Evolutionary conservation across 2,113 vertebrate species (phyloP).

Genomic region (Carassius carassius): DNA sequence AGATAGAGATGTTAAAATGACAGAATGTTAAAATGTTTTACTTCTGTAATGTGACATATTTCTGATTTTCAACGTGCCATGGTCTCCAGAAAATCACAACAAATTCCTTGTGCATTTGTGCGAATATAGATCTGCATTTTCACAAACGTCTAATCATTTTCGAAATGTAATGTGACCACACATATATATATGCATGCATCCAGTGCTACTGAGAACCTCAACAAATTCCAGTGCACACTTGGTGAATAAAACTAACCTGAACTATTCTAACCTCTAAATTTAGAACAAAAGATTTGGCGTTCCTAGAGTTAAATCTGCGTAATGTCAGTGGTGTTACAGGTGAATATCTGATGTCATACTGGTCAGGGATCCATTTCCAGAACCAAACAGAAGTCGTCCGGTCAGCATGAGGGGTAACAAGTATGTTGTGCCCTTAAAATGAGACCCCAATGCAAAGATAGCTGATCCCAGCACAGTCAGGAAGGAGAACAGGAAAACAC

Average conservation of each 20-base stretch:
- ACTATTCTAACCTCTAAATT: background rate
- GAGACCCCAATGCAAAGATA: conserved; percentile 81
- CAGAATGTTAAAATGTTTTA: background rate
- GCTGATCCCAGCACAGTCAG: conserved; percentile 79
- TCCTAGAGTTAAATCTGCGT: background rate
- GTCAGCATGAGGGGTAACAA: conserved; percentile 82
- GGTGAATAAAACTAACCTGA: background rate
- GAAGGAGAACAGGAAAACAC: conserved; percentile 81
- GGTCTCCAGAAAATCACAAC: background rate
- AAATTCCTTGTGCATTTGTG: background rate
- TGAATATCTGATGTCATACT: conserved; percentile 67
- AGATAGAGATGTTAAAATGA: too few species aligned
- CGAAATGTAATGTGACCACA: background rate
- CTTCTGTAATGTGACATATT: background rate
- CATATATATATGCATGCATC: too few species aligned
- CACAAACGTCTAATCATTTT: background rate
- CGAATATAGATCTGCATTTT: background rate
- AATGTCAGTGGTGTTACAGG: background rate
- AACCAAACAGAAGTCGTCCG: conserved; percentile 80
- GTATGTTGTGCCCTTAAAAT: conserved; percentile 79
- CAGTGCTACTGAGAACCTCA: background rate
- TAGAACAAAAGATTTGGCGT: background rate
- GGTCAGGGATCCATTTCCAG: conserved; percentile 80
- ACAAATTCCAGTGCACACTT: background rate
- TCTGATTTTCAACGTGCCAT: background rate